phyloP scores from a whole-genome alignment of 2,797 vertebrate species.

The Otolemur crassicaudatus region DNA sequence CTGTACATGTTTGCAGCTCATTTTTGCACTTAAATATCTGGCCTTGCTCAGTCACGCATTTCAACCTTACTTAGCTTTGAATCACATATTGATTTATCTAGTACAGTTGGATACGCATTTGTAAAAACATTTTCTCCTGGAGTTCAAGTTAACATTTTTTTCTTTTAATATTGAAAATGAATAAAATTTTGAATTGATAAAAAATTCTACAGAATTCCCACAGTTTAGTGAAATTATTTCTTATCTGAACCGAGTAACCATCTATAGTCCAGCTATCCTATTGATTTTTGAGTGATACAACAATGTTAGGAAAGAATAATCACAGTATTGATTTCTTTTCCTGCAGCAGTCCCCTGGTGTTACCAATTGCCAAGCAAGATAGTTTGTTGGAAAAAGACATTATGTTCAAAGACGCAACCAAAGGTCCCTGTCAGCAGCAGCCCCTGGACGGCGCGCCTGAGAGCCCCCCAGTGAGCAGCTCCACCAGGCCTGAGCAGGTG shows the following conservation, averaged over 20 bases:
- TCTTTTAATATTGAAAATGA: constrained; percentile 31
- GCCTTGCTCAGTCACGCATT: not conserved
- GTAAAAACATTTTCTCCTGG: constrained; percentile 62
- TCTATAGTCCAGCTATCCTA: not conserved
- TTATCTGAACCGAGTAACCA: not conserved
- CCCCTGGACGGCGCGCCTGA: constrained; percentile 92
- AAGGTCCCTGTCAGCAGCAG: constrained; percentile 88
- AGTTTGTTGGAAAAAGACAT: constrained; percentile 95
- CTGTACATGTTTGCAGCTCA: not conserved
- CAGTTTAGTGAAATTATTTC: not conserved
- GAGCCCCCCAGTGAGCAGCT: constrained; percentile 80
- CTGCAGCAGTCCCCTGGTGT: constrained; percentile 90
- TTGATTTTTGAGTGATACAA: not conserved
- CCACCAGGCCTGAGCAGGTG: constrained; percentile 94
- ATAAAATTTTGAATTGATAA: not conserved
- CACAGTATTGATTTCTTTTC: constrained; percentile 76
- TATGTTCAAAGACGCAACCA: constrained; percentile 94
- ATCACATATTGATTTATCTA: constrained; percentile 80
- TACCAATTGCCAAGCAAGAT: constrained; percentile 96
- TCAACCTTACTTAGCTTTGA: constrained; percentile 67
- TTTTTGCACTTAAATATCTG: constrained; percentile 23
- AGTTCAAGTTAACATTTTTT: constrained; percentile 34
- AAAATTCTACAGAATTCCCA: constrained; percentile 7
- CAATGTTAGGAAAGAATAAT: constrained; percentile 70
- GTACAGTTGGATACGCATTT: constrained; percentile 40